Percentiles rank a stretch among this genome's conserved stretches.
Evolutionary conservation across 2,113 vertebrate species (phyloP).

Genomic region (Upupa epops): DNA sequence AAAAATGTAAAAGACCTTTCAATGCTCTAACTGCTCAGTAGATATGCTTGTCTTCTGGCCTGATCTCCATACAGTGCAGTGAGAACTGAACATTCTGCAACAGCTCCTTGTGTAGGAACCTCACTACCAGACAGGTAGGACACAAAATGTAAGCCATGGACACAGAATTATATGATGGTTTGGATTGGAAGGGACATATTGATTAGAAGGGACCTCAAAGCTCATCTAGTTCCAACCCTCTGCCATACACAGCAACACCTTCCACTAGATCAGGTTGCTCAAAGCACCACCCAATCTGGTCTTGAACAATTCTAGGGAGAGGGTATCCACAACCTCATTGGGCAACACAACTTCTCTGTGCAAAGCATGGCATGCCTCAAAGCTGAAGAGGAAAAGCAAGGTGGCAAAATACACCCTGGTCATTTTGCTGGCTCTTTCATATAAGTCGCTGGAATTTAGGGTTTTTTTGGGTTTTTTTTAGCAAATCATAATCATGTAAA

Average conservation of each 20-base stretch:
- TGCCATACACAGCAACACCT: background rate
- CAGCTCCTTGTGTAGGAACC: background rate
- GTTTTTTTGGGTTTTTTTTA: too few relatives aligned
- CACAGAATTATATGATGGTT: background rate
- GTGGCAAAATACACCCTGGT: background rate
- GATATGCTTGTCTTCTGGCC: background rate
- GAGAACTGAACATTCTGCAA: background rate
- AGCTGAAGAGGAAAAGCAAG: background rate
- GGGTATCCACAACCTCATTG: background rate
- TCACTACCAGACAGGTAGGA: background rate
- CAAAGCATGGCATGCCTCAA: background rate
- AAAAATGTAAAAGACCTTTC: background rate
- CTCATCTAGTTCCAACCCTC: background rate
- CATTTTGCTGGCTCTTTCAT: background rate
- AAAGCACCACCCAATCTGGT: background rate
- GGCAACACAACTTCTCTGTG: background rate
- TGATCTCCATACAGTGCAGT: background rate
- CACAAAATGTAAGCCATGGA: background rate
- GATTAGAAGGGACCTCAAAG: background rate
- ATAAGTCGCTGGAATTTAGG: background rate
- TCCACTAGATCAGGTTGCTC: background rate
- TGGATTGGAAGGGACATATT: too few relatives aligned
- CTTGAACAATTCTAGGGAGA: background rate
- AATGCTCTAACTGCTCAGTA: background rate
- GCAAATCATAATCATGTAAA: background rate